Evolutionary conservation across 2,113 vertebrate genomes (phyloP), one percentile per base, ranked within the genome.

Genomic region (Edolisoma coerulescens): DNA sequence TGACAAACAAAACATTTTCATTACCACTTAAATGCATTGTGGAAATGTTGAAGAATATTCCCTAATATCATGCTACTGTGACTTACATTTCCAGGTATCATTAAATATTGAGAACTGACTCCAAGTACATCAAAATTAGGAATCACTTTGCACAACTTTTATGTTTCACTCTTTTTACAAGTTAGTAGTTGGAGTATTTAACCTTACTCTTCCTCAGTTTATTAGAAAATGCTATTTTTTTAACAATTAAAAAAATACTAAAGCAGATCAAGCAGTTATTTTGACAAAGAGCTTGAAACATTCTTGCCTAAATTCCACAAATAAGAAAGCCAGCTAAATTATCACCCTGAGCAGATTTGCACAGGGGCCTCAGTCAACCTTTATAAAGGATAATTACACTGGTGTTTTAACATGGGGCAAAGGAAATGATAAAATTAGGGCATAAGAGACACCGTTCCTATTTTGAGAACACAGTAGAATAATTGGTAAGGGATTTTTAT

Each of bases 281-380:
- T 98, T 97, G 97, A 97, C 97, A 97, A 97, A 97, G 89, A 91
- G 80, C 92, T 96, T 96, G 95, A 96, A 97, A 97, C 96, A 96
- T 95, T 97, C 93, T 97, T 96, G 96, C 96, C 96, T 98, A 97
- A 98, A 97, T 97, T 98, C 96, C 94, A 95, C 97, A 98, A 97
- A 97, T 96, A 96, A 95, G 97, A 97, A 95, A 94, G 37, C 77
- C 83, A 89, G 50, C 92, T 96, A 96, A 97, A 97, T 97, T 97
- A 96, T 97, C 92, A 97, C 93, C 93, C 92, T 92, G 91, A 97
- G 90, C 92, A 97, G 94, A 95, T 97, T 97, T 98, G 96, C 76
- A 69, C 27, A 6, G 78, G 60, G 90, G 97, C 94, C 97, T 98
- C 93, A 71, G 86, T 95, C 97, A 98, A 96, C 95, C 96, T 98